Conservation (phyloP, 2,113 vertebrate genomes). For the Chaenogobius annularis region DNA sequence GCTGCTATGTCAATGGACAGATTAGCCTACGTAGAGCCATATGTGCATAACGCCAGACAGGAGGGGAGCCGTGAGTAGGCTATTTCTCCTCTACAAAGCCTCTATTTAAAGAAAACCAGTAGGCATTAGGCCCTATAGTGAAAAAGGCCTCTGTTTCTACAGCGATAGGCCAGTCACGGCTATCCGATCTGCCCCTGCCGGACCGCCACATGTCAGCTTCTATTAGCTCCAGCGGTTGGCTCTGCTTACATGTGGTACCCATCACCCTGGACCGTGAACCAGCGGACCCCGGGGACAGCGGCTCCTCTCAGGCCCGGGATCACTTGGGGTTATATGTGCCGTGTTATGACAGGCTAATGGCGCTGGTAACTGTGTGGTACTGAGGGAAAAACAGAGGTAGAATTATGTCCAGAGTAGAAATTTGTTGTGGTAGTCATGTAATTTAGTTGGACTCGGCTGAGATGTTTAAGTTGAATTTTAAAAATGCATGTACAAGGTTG, state of each 20-base stretch:
- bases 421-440: not conserved
- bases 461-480: not conserved
- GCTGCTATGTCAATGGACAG: conserved; percentile 17
- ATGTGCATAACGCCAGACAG: conserved; percentile 8
- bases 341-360: conserved; percentile 65
- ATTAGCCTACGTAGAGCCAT: conserved; percentile 9
- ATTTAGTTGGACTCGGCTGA: not conserved
- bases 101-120: conserved; percentile 47
- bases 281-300: conserved; percentile 35
- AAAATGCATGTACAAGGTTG: not conserved
- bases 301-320: conserved; percentile 44
- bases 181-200: conserved; percentile 51
- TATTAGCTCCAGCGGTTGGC: conserved; percentile 46
- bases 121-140: conserved; percentile 18
- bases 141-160: conserved; percentile 33
- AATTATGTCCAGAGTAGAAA: conserved; percentile 11
- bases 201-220: conserved; percentile 58
- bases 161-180: conserved; percentile 18
- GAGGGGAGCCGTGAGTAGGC: conserved; percentile 6
- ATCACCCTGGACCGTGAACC: conserved; percentile 49
- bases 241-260: conserved; percentile 61
- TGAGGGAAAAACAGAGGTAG: conserved; percentile 5
- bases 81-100: conserved; percentile 51
- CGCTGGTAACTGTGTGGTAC: conserved; percentile 50
- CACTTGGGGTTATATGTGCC: conserved; percentile 55